phyloP scores from a whole-genome alignment of 2,113 vertebrate species.

The Ovibos moschatus region DNA sequence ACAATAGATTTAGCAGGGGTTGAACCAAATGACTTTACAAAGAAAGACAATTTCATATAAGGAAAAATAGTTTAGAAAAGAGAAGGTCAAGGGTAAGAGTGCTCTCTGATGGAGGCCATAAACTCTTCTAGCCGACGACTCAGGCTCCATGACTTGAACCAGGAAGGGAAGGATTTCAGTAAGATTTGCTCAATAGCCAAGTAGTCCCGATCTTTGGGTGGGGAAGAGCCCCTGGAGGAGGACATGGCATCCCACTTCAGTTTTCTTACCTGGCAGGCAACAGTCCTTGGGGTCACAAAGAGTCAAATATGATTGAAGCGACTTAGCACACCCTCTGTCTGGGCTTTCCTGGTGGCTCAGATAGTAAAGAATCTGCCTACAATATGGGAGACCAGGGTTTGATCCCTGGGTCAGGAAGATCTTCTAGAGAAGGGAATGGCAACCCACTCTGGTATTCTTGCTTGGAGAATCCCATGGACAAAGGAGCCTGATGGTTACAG shows the following conservation, averaged over 20 bases:
- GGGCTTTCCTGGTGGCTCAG: neutral
- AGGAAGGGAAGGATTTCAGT: neutral
- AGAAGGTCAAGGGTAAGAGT: neutral
- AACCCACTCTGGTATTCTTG: neutral
- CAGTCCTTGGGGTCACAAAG: neutral
- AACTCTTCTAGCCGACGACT: neutral
- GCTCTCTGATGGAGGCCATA: too few species aligned
- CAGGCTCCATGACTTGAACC: neutral
- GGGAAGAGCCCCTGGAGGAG: neutral
- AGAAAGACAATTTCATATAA: neutral
- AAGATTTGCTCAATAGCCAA: neutral
- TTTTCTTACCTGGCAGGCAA: neutral
- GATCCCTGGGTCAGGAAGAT: neutral
- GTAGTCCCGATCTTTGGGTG: neutral
- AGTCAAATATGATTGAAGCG: neutral
- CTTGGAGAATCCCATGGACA: neutral
- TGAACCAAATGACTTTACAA: neutral
- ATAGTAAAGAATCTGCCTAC: neutral
- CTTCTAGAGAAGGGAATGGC: neutral
- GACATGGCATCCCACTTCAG: neutral
- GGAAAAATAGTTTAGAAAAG: neutral
- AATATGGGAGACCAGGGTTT: neutral
- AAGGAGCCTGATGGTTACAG: neutral
- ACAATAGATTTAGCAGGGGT: neutral
- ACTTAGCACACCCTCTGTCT: neutral